These are phyloP conservation scores for Tokudaia tokunoshimensis DNA, from an alignment of 2,797 vertebrate genomes.

Conservation along the genomic window DNA sequence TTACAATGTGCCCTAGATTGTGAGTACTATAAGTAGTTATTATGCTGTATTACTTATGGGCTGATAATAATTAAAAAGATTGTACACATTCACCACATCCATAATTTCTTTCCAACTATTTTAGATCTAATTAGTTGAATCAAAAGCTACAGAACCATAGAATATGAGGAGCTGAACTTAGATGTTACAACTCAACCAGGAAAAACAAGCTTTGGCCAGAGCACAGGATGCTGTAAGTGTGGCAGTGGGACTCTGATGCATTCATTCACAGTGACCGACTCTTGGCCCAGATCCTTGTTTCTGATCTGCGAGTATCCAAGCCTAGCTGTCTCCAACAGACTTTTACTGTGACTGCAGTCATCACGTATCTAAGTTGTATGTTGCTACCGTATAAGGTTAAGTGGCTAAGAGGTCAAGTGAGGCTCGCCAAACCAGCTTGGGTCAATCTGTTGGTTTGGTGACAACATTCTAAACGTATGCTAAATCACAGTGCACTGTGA, in stretches of 20 bases:
- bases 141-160: neutral
- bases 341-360: neutral
- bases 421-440: neutral
- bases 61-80: neutral
- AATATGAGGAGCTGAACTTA: neutral
- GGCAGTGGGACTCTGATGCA: neutral
- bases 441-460: neutral
- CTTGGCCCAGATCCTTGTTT: slow-evolving; percentile 13
- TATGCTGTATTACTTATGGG: neutral
- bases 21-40: neutral
- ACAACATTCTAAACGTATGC: slow-evolving; percentile 24
- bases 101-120: neutral
- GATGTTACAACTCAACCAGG: neutral
- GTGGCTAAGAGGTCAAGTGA: slow-evolving; percentile 19
- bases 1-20: neutral
- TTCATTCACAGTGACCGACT: neutral
- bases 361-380: neutral
- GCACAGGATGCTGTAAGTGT: neutral
- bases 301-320: neutral
- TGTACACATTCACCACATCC: neutral
- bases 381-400: neutral
- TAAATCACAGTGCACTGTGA: neutral
- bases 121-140: neutral
- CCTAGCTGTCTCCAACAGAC: neutral
- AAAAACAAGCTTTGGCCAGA: neutral